A percentile compares a stretch with the other conserved stretches of the same genome.
phyloP scores from a whole-genome alignment of 2,797 vertebrate genomes.

The Rhincodon typus region DNA sequence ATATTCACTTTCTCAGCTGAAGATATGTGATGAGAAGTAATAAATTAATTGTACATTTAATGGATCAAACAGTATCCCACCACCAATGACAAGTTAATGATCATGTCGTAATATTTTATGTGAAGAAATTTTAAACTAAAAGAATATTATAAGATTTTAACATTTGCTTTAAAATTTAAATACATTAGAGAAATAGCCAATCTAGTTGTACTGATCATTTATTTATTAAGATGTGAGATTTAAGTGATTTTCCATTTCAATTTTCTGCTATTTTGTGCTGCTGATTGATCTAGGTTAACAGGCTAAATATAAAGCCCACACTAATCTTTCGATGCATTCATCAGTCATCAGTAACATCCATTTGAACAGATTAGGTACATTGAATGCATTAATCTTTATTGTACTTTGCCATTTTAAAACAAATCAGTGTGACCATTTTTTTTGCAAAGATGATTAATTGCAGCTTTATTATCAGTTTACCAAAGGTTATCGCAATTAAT shows the following conservation, averaged over 20 bases:
- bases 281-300: background rate
- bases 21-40: background rate
- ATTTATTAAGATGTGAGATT: background rate
- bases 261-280: background rate
- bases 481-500: background rate
- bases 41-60: background rate
- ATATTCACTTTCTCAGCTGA: background rate
- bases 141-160: background rate
- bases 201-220: background rate
- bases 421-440: background rate
- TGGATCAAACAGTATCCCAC: background rate
- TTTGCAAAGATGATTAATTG: conserved; percentile 2
- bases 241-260: background rate
- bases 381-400: background rate
- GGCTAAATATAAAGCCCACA: background rate
- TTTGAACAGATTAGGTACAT: background rate
- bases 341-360: background rate
- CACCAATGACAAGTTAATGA: background rate
- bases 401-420: background rate
- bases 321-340: conserved; percentile 9
- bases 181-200: background rate
- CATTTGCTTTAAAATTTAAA: background rate
- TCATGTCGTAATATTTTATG: background rate
- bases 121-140: background rate
- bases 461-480: background rate